Percentiles rank a stretch among this genome's conserved stretches.
Conservation (phyloP, 2,888 invertebrate species). For the Caenorhabditis angaria region DNA sequence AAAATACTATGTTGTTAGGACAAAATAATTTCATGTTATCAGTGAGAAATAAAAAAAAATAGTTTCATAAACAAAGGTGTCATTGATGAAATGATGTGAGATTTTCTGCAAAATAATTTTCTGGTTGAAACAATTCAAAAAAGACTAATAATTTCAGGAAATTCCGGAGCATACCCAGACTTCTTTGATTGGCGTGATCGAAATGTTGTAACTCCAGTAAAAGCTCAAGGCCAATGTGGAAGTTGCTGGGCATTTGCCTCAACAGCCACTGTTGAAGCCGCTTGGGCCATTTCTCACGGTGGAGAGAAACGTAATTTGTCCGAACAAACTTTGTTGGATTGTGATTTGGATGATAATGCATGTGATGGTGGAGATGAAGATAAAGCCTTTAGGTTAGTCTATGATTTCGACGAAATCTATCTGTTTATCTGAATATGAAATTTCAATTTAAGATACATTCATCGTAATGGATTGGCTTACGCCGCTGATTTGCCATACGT, state of each 20-base stretch:
- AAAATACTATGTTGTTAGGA: too few species aligned
- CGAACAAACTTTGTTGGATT: constrained; percentile 70
- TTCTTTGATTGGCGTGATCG: constrained; percentile 70
- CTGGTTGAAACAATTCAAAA: not conserved
- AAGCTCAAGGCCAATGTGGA: constrained; percentile 70
- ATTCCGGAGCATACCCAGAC: constrained; percentile 50
- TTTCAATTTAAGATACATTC: constrained; percentile 67
- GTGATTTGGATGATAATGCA: constrained; percentile 73
- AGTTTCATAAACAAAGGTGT: too few species aligned
- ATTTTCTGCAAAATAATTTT: too few species aligned
- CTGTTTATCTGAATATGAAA: not conserved
- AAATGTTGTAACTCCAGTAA: constrained; percentile 70
- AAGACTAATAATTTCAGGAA: constrained; percentile 9
- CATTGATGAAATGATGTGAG: too few species aligned
- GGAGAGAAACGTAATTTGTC: constrained; percentile 56
- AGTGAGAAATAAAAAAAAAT: too few species aligned
- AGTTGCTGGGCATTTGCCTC: constrained; percentile 72
- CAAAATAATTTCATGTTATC: too few species aligned
- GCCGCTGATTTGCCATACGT: constrained; percentile 87
- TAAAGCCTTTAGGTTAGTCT: constrained; percentile 73
- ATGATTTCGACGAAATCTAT: not conserved
- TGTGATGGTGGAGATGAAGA: constrained; percentile 75
- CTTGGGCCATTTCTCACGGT: constrained; percentile 65
- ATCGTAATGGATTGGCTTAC: constrained; percentile 79
- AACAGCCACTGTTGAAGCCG: constrained; percentile 70